Base-by-base conservation (phyloP, 2,113 vertebrate genomes). In the Osmerus mordax region DNA sequence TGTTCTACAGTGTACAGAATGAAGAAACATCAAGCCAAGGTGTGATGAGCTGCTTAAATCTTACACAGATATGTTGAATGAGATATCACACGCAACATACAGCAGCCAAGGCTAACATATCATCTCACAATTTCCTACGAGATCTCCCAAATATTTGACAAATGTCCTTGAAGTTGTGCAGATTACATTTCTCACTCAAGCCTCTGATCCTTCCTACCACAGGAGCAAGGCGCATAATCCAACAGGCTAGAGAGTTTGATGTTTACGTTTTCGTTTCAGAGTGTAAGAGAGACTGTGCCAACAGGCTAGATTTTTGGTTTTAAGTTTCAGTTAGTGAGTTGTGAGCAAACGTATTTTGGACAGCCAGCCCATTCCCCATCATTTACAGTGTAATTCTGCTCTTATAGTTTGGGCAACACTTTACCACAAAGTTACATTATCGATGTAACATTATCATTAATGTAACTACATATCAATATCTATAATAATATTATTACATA, bases 21-120 rank as follows among this genome's bases (percentile, higher is more conserved):
- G 67, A 21, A 52, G 67, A 61, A 80, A 80, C 36, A 71, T 80
- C 56, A 65, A 77, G 52, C 67, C 68, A 58, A 19, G 4, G 75
- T 83, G 78, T 52, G 75, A 86, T 67, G 19, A 66, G 55, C 68
- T 47, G 54, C 66, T 67, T 55, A 82, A 75, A 71, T 78, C 9
- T 73, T 58, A 70, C 81, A 85, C 72, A 54, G 47, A 73, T 69
- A 25, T 69, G 79, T 72, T 55, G 41, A 79, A 77, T 76, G 61
- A 2, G 36, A 13, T 41, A 68, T 15, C 63, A 69, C 41, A 73
- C 58, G 65, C 65, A 19, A 67, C 19, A 55, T 23, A 29, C 36
- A 18, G 14, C 23, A 25, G 68, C 59, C 74, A 72, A 76, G 83
- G 19, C 29, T 28, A 64, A 72, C 71, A 28, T 29, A 70, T 74